Conservation (phyloP, 2,113 vertebrate species). For the Oncorhynchus mykiss region DNA sequence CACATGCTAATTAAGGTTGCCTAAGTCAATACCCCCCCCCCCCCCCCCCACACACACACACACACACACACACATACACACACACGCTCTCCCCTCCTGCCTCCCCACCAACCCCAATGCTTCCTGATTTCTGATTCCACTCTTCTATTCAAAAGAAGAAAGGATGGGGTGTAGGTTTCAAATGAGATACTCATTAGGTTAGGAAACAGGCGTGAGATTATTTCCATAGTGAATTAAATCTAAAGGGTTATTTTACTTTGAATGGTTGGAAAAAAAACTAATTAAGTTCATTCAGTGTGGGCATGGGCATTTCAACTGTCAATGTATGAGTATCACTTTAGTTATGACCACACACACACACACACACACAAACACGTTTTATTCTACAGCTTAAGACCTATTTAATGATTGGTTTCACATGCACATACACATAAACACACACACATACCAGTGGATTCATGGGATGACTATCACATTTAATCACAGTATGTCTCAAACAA, state of each 20-base stretch:
- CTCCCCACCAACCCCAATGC: neutral
- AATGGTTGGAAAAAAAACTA: no score
- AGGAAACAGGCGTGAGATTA: neutral
- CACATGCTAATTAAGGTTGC: conserved; percentile 29
- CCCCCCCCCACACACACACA: neutral
- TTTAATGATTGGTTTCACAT: no score
- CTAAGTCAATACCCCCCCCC: neutral
- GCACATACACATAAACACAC: no score
- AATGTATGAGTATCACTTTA: neutral
- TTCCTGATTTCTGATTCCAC: neutral
- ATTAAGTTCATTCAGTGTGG: neutral
- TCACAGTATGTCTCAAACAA: no score
- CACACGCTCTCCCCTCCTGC: neutral
- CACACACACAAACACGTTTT: conserved; percentile 1
- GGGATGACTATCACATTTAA: no score
- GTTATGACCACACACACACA: neutral
- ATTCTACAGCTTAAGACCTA: no score
- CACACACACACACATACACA: neutral
- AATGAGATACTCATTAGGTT: neutral
- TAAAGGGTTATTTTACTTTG: no score
- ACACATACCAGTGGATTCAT: no score
- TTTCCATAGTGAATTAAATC: neutral
- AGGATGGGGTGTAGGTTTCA: neutral
- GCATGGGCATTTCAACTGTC: neutral
- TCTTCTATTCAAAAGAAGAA: neutral